Percentiles rank a stretch among this genome's conserved stretches.
These are phyloP conservation scores for Linurgus olivaceus DNA, from an alignment of 2,797 vertebrate species.

Conservation along the genomic window DNA sequence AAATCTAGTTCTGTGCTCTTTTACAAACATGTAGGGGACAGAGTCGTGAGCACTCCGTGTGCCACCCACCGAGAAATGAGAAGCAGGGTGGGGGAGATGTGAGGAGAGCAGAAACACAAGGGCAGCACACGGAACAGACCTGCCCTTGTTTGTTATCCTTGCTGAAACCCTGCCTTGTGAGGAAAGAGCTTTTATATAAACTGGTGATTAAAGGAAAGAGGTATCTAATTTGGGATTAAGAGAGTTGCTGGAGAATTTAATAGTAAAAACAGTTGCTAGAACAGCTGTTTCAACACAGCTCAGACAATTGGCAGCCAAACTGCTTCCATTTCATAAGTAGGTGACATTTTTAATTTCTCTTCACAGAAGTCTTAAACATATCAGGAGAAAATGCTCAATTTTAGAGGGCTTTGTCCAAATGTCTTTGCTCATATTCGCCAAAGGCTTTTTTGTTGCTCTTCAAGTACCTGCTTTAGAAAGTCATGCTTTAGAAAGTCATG, in stretches of 20 bases:
- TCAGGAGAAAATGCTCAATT: slow-evolving; percentile 48
- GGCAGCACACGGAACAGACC: not conserved
- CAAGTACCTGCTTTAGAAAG: not conserved
- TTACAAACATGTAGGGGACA: not conserved
- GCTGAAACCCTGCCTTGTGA: slow-evolving; percentile 16
- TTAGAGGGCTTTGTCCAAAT: not conserved
- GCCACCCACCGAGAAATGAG: not conserved
- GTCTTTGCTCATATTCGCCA: not conserved
- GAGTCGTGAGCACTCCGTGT: not conserved
- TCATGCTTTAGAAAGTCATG: not conserved
- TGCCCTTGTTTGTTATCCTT: slow-evolving; percentile 1
- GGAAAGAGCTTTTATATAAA: slow-evolving; percentile 25
- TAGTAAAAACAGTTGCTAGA: slow-evolving; percentile 37
- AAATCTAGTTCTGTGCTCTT: not conserved
- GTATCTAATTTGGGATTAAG: slow-evolving; percentile 50
- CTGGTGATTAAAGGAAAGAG: slow-evolving; percentile 31
- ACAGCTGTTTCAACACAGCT: slow-evolving; percentile 46
- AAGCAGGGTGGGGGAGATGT: not conserved
- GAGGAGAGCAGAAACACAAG: not conserved
- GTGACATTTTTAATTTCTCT: slow-evolving; percentile 67
- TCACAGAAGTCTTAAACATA: slow-evolving; percentile 25
- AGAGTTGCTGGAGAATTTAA: slow-evolving; percentile 40
- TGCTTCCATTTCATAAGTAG: slow-evolving; percentile 33
- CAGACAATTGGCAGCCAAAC: slow-evolving; percentile 26
- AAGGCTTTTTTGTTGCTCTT: not conserved